A percentile compares a stretch with the other conserved stretches of the same genome.
These are phyloP conservation scores for Malurus alboscapulatus DNA, from an alignment of 2,113 vertebrate genomes.

Conservation along the genomic window DNA sequence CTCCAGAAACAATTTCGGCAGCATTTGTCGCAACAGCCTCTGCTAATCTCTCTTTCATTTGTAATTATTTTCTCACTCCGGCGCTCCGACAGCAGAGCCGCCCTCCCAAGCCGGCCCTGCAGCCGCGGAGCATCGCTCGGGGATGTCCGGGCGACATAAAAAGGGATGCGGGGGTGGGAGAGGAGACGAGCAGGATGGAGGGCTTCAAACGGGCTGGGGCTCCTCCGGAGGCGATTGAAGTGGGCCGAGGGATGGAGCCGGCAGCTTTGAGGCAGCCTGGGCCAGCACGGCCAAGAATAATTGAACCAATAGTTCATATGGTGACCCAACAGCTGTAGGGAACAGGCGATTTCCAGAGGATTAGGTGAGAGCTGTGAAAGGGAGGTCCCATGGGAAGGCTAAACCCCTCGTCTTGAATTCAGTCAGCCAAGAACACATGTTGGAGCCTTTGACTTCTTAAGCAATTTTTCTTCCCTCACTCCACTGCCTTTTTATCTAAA, in stretches of 20 bases:
- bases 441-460: conserved; percentile 47
- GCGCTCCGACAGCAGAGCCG: not conserved
- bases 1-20: conserved; percentile 61
- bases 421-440: conserved; percentile 62
- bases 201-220: conserved; percentile 54
- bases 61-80: conserved; percentile 70
- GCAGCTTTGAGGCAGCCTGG: conserved; percentile 74
- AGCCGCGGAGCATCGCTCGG: not conserved
- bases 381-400: conserved; percentile 74
- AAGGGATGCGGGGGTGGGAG: not conserved
- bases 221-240: conserved; percentile 66
- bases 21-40: conserved; percentile 66
- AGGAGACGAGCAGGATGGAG: not conserved
- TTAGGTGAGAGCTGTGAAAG: conserved; percentile 74
- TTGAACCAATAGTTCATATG: conserved; percentile 79
- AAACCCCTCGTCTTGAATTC: conserved; percentile 67
- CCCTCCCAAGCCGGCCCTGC: not conserved
- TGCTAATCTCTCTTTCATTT: conserved; percentile 78
- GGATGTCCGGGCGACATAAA: not conserved
- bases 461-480: not conserved
- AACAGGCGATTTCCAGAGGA: conserved; percentile 78
- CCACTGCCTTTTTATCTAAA: not conserved
- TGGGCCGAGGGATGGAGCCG: conserved; percentile 55
- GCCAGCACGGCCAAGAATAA: conserved; percentile 75
- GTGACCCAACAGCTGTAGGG: conserved; percentile 80